These are phyloP conservation scores for Actinemys pallida DNA, from an alignment of 2,113 vertebrate genomes.

Conservation along the genomic window DNA sequence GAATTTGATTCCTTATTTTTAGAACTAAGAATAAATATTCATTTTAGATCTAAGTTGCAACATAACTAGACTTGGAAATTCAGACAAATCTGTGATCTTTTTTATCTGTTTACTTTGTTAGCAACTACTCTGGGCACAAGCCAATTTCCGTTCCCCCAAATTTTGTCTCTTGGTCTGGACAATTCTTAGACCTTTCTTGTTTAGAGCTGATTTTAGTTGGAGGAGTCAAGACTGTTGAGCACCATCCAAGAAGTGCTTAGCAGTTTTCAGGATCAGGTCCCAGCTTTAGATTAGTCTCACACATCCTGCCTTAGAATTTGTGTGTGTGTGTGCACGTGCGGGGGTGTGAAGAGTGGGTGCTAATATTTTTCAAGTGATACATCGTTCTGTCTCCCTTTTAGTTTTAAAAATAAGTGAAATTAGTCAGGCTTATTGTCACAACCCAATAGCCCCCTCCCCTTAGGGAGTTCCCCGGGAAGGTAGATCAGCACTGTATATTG, in stretches of 20 bases:
- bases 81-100: neutral
- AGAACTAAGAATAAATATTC: neutral
- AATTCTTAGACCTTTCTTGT: neutral
- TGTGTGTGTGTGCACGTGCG: neutral
- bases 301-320: neutral
- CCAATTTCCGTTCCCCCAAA: neutral
- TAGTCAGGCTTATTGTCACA: neutral
- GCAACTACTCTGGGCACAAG: neutral
- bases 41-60: neutral
- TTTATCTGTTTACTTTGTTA: neutral
- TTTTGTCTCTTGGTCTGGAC: neutral
- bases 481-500: too few species aligned
- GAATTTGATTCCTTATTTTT: neutral
- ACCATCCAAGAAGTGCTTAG: neutral
- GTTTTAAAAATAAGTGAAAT: neutral
- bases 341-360: neutral
- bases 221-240: neutral
- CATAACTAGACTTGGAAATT: slow-evolving; percentile 15
- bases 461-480: too few species aligned
- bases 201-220: neutral
- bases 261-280: neutral
- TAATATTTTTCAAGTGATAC: neutral
- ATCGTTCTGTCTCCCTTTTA: neutral
- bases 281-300: neutral
- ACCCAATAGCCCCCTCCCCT: too few species aligned